These are phyloP conservation scores for Magallana angulata DNA, from an alignment of 1,140 invertebrate genomes.

Conservation along the genomic window DNA sequence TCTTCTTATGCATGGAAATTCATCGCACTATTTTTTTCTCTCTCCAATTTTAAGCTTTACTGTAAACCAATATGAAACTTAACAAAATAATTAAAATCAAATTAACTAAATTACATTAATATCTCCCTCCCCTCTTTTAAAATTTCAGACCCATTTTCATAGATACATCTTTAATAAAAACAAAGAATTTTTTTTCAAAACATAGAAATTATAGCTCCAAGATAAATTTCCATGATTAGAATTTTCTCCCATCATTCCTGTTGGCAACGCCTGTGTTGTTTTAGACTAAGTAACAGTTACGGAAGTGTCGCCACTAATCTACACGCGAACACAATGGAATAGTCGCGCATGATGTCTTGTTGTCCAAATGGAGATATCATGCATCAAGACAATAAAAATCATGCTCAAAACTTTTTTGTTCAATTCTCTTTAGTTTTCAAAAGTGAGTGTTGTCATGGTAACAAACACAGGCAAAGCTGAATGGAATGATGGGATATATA, in stretches of 20 bases:
- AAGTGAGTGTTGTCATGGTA: constrained; percentile 48
- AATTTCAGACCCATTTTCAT: too few species aligned
- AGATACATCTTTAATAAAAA: too few species aligned
- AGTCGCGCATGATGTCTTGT: constrained; percentile 19
- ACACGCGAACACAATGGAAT: neutral
- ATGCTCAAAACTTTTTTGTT: constrained; percentile 4
- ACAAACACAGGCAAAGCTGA: constrained; percentile 65
- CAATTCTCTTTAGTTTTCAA: constrained; percentile 15
- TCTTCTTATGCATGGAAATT: neutral
- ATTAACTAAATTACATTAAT: too few species aligned
- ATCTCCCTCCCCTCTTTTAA: too few species aligned
- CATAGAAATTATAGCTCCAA: too few species aligned
- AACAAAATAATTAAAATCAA: too few species aligned
- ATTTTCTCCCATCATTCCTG: constrained; percentile 53
- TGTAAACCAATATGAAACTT: too few species aligned
- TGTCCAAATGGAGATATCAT: constrained; percentile 11
- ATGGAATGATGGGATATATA: constrained; percentile 58
- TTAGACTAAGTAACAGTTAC: neutral
- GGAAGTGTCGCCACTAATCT: neutral
- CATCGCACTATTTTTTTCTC: neutral
- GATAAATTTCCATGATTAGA: neutral
- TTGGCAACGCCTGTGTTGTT: constrained; percentile 36
- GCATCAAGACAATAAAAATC: constrained; percentile 16
- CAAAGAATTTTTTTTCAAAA: too few species aligned
- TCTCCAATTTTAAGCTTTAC: too few species aligned